Percentiles rank a stretch among this genome's conserved stretches.
Evolutionary conservation across 2,888 invertebrate genomes (phyloP).

Genomic region (Gastracanthus pulcherrimus): DNA sequence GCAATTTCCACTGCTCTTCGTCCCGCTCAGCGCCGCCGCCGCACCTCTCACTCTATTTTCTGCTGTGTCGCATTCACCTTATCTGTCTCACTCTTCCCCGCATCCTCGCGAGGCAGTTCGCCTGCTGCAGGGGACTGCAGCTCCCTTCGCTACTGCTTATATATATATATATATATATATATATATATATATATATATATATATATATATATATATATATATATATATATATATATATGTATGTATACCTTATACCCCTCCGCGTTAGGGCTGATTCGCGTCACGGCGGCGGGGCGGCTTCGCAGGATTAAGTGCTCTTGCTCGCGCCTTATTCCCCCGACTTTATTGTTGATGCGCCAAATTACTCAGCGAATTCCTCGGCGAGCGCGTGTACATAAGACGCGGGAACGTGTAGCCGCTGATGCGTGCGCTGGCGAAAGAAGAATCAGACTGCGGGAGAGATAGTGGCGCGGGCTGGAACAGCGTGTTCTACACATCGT

Average conservation of each 20-base stretch:
- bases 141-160: no score
- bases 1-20: constrained; percentile 36
- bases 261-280: constrained; percentile 31
- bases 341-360: constrained; percentile 70
- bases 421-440: no score
- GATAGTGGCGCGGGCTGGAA: no score
- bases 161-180: no score
- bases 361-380: constrained; percentile 70
- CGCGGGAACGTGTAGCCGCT: no score
- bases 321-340: constrained; percentile 51
- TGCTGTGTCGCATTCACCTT: constrained; percentile 40
- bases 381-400: neutral
- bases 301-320: constrained; percentile 61
- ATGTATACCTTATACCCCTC: no score
- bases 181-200: no score
- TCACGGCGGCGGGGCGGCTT: constrained; percentile 37
- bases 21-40: constrained; percentile 25
- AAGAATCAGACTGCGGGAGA: no score
- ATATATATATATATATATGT: no score
- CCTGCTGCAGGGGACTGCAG: neutral
- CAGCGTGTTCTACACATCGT: no score
- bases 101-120: neutral
- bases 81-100: constrained; percentile 24
- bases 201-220: no score
- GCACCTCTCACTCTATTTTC: constrained; percentile 44